Evolutionary conservation across 2,797 vertebrate genomes (phyloP).

Genomic region (Rhincodon typus): DNA sequence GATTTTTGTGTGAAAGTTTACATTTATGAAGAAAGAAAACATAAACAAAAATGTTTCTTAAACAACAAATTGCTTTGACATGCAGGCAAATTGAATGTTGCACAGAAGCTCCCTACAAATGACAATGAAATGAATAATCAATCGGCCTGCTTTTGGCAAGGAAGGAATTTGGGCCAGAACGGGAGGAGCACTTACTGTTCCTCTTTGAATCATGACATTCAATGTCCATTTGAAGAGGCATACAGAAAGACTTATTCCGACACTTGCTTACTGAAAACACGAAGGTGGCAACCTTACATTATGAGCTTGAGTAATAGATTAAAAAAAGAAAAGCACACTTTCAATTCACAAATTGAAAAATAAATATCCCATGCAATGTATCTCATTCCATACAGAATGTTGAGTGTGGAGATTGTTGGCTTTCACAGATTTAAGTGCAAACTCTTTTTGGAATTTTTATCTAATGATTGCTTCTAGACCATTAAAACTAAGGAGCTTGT

Average conservation of each 20-base stretch:
- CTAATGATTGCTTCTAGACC: slow-evolving; percentile 33
- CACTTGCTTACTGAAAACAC: not conserved
- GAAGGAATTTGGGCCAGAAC: not conserved
- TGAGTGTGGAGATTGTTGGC: slow-evolving; percentile 1
- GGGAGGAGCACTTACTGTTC: not conserved
- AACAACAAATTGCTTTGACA: not conserved
- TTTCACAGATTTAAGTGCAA: not conserved
- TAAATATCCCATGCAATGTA: not conserved
- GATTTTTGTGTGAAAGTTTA: not conserved
- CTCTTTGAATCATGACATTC: not conserved
- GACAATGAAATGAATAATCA: not conserved
- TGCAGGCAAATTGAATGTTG: not conserved
- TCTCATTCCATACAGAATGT: not conserved
- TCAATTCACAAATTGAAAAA: not conserved
- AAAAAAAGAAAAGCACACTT: not conserved
- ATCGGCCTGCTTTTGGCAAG: not conserved
- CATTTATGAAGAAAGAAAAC: not conserved
- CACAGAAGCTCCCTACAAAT: not conserved
- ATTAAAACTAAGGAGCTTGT: slow-evolving; percentile 8
- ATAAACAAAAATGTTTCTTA: not conserved
- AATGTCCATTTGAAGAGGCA: not conserved
- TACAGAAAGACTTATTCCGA: not conserved
- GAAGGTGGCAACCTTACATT: not conserved
- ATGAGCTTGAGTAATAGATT: not conserved
- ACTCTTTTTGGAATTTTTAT: slow-evolving; percentile 23